Base-by-base conservation (phyloP, 2,797 vertebrate species). In the Crypturellus tataupa region DNA sequence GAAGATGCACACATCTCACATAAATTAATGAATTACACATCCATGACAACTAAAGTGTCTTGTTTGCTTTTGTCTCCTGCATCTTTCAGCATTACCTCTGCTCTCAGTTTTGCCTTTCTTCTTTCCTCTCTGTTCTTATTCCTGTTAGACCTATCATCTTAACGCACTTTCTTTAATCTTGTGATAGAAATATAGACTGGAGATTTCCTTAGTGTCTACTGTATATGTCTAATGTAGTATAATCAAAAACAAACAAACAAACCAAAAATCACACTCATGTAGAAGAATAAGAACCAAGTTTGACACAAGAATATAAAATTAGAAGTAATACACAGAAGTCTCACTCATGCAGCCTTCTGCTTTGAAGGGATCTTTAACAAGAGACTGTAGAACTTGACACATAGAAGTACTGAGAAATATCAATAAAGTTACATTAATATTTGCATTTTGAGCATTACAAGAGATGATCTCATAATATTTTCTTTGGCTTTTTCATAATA, bases 361-460 rank as follows among this genome's bases (percentile, higher is more conserved):
- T 80, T 82, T 60, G 47, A 58, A 6, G 67, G 58, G 19, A 17
- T 9, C 16, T 63, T 19, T 6, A 11, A 42, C n/a, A 25, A 21
- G 17, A 19, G 37, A 71, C 2, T 67, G 17, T 4, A 11, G 3
- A 33, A 19, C 31, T 53, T 44, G 47, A 12, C 17, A 60, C 29
- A 82, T 39, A 56, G 84, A 91, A 87, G 29, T 42, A 79, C 8
- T 6, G 11, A 80, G 24, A 67, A 94, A 18, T 46, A 93, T 7
- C 23, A 79, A 29, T 31, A 46, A 53, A 79, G 40, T 29, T 59
- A 23, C 12, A 47, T 63, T 94, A 92, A 94, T 40, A 80, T 51
- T 62, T 53, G 62, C 51, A 71, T 42, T 93, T 84, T 90, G 84
- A 94, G 64, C 49, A 81, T 20, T 55, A 72, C 77, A 80, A 87